These are phyloP conservation scores for Acestrorhynchus altus DNA, from an alignment of 2,797 vertebrate species.

Conservation along the genomic window DNA sequence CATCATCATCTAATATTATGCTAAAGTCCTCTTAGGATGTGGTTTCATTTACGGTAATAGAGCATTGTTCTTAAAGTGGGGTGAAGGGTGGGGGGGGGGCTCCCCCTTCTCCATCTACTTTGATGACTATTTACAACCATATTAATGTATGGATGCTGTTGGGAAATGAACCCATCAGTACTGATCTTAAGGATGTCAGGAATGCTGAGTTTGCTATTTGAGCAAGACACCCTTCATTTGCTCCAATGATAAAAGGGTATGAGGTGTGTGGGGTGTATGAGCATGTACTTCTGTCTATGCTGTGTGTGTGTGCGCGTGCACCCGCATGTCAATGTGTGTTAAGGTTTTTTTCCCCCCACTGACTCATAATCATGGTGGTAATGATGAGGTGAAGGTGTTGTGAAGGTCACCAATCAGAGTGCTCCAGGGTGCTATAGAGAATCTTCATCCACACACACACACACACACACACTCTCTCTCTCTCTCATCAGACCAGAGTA, in stretches of 20 bases:
- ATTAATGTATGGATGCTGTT: background rate
- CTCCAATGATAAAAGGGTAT: background rate
- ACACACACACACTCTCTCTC: constrained; percentile 31
- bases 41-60: too few relatives aligned
- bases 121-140: background rate
- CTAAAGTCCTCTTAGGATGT: too few relatives aligned
- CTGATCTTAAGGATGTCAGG: background rate
- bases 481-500: constrained; percentile 30
- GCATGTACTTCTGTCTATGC: background rate
- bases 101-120: background rate
- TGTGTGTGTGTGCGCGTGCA: background rate
- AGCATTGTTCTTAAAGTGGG: too few relatives aligned
- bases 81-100: background rate
- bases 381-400: constrained; percentile 6
- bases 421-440: background rate
- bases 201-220: background rate
- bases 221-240: background rate
- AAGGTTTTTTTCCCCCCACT: background rate
- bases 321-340: background rate
- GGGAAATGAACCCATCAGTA: background rate
- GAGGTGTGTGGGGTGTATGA: background rate
- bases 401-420: constrained; percentile 1
- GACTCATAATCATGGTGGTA: constrained; percentile 5
- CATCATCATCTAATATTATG: too few relatives aligned
- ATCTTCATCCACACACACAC: constrained; percentile 25